phyloP scores from a whole-genome alignment of 2,888 invertebrate species.

The Meandrusa payeni region DNA sequence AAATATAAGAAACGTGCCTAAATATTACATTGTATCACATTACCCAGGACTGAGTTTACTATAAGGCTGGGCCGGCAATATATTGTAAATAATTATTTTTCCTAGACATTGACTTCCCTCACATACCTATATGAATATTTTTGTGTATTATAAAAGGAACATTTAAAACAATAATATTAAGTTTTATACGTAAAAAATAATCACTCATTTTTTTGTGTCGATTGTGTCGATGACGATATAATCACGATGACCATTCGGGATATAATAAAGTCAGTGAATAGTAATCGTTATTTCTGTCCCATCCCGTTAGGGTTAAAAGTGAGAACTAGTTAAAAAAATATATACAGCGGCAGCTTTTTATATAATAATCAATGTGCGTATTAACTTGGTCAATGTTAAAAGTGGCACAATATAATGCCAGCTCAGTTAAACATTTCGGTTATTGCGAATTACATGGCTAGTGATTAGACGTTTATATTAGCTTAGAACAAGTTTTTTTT shows the following conservation, averaged over 20 bases:
- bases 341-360: constrained; percentile 10
- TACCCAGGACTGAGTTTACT: constrained; percentile 40
- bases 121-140: too few relatives aligned
- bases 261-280: too few relatives aligned
- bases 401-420: constrained; percentile 29
- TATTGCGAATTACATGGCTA: constrained; percentile 76
- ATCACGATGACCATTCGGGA: too few relatives aligned
- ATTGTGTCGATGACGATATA: too few relatives aligned
- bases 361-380: background rate
- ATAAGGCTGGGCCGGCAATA: constrained; percentile 32
- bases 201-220: too few relatives aligned
- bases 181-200: too few relatives aligned
- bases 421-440: constrained; percentile 41
- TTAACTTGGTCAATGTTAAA: constrained; percentile 15
- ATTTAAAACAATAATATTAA: too few relatives aligned
- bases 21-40: constrained; percentile 22
- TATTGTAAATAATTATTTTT: constrained; percentile 29
- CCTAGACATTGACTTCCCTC: too few relatives aligned
- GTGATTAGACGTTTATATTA: constrained; percentile 77
- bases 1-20: constrained; percentile 22
- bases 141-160: too few relatives aligned
- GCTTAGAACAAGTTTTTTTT: constrained; percentile 53
- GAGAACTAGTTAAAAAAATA: too few relatives aligned
- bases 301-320: too few relatives aligned
- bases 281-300: too few relatives aligned